Evolutionary conservation across 2,888 invertebrate species (phyloP), one percentile per base, ranked within the genome.

Genomic region (Epiperipatus broadwayi): DNA sequence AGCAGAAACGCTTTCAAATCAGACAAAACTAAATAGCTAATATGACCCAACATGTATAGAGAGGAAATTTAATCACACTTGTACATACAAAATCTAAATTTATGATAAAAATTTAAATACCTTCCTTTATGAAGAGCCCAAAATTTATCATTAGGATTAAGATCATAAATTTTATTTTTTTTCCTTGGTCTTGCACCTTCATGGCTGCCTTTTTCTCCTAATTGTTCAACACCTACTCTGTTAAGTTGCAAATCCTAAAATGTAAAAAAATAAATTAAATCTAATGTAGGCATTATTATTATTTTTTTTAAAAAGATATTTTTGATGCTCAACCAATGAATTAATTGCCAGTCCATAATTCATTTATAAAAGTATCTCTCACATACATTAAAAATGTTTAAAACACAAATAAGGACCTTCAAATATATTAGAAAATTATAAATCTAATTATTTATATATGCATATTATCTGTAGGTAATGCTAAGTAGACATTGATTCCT

Each of bases 51-150:
- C n/a, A n/a, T n/a, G n/a, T n/a, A n/a, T n/a, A n/a, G n/a, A n/a
- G n/a, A n/a, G n/a, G n/a, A n/a, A n/a, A n/a, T n/a, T n/a, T n/a
- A n/a, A n/a, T n/a, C n/a, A n/a, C n/a, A n/a, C n/a, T n/a, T n/a
- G n/a, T n/a, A n/a, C n/a, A n/a, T n/a, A 41, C 27, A 22, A 12
- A 7, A 14, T 5, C 14, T 5, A 38, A 37, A 37, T 18, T 16
- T 41, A 21, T 14, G 19, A 12, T 19, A 14, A 21, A 19, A 10
- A 41, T 19, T 5, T 20, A 8, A 12, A 16, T 19, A 60, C 59
- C 57, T 81, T 18, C 91, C 91, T 61, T 91, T 95, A 54, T 95
- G 85, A 39, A 75, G 72, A 19, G 67, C 65, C 97, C 97, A 99
- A 53, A 97, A 78, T 43, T 76, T 77, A 58, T 97, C 97, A 39